These are phyloP conservation scores for Heterodera schachtii DNA, from an alignment of 1,140 invertebrate genomes.

Conservation along the genomic window DNA sequence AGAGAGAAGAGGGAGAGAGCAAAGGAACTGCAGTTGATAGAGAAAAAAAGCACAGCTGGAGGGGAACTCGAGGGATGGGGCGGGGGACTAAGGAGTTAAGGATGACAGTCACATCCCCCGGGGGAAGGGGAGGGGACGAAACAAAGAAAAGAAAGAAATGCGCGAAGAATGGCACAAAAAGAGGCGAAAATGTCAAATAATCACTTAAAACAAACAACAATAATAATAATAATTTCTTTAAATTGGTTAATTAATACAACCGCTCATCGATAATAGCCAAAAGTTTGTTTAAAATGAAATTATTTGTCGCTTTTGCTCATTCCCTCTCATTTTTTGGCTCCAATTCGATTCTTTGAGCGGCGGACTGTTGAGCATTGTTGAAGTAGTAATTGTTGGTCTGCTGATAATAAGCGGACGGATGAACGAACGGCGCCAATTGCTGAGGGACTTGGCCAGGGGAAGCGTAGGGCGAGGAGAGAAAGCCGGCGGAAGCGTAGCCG, in stretches of 20 bases:
- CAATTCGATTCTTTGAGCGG: background rate
- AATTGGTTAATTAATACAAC: too few relatives aligned
- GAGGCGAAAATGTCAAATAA: too few relatives aligned
- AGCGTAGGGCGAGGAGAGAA: conserved; percentile 3
- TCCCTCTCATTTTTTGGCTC: conserved; percentile 14
- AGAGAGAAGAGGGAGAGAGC: background rate
- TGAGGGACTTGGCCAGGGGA: background rate
- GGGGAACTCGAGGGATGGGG: background rate
- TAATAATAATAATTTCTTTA: too few relatives aligned
- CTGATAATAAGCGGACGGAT: conserved; percentile 10
- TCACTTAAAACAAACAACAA: too few relatives aligned
- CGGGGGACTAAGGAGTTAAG: too few relatives aligned
- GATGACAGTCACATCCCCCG: too few relatives aligned
- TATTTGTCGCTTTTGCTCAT: background rate
- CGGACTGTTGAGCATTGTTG: conserved; percentile 1
- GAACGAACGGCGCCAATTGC: background rate
- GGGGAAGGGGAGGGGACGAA: conserved; percentile 1
- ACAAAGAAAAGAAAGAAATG: too few relatives aligned
- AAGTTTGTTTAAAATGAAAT: background rate
- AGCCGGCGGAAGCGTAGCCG: background rate
- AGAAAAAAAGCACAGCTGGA: background rate
- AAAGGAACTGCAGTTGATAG: background rate
- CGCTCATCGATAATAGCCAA: too few relatives aligned
- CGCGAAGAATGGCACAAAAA: too few relatives aligned
- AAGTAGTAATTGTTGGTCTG: conserved; percentile 22